Evolutionary conservation across 1,140 invertebrate genomes (phyloP).

Genomic region (Ruditapes philippinarum): DNA sequence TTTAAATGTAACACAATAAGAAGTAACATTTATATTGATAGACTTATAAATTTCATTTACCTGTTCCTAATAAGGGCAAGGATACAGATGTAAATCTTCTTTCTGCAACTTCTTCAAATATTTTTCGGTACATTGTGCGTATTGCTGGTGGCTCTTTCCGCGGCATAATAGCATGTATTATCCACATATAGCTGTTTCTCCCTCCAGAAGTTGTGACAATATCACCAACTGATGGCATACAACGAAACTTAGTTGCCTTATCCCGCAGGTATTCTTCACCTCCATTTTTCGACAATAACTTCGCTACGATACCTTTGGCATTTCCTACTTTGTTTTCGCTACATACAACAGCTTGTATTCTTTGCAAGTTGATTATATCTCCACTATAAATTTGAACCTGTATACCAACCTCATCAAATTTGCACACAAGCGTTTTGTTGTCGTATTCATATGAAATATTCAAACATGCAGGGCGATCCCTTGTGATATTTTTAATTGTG

Average conservation of each 20-base stretch:
- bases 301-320: slow-evolving; percentile 2
- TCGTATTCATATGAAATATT: not conserved
- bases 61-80: slow-evolving; percentile 59
- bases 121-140: not conserved
- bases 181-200: not conserved
- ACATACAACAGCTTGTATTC: not conserved
- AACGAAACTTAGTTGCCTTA: not conserved
- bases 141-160: not conserved
- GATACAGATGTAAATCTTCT: slow-evolving; percentile 9
- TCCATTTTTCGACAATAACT: not conserved
- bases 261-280: not conserved
- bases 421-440: not conserved
- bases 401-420: too few relatives aligned
- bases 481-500: not conserved
- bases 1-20: not conserved
- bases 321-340: slow-evolving; percentile 13
- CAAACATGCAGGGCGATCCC: not conserved
- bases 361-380: not conserved
- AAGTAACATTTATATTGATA: not conserved
- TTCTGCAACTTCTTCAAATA: not conserved
- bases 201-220: slow-evolving; percentile 32
- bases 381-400: not conserved
- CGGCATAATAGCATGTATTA: slow-evolving; percentile 30
- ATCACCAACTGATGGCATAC: not conserved
- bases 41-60: slow-evolving; percentile 1